Conservation (phyloP, 1,140 invertebrate genomes). For the Drosophila pachea region DNA sequence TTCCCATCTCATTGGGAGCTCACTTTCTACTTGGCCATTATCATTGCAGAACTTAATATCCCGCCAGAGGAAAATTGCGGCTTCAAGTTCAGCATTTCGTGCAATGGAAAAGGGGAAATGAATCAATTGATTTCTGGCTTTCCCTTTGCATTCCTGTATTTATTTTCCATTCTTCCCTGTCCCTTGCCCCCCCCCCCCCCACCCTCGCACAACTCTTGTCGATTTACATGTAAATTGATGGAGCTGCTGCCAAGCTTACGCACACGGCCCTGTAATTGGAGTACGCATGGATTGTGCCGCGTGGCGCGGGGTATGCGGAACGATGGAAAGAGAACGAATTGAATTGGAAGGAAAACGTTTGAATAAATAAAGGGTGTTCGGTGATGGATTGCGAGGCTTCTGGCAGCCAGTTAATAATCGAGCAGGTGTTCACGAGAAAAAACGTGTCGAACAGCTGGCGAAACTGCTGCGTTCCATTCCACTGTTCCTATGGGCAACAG, state of each 20-base stretch:
- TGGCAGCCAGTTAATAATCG: not conserved
- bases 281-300: constrained; percentile 20
- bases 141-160: constrained; percentile 13
- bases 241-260: constrained; percentile 43
- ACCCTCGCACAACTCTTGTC: constrained; percentile 41
- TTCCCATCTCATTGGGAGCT: no score
- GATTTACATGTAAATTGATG: constrained; percentile 61
- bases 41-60: constrained; percentile 14
- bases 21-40: constrained; percentile 23
- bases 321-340: not conserved
- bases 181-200: constrained; percentile 16
- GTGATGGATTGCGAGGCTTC: constrained; percentile 24
- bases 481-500: no score
- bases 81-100: constrained; percentile 27
- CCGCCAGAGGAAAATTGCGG: constrained; percentile 27
- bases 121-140: constrained; percentile 51
- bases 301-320: not conserved
- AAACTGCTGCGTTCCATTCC: no score
- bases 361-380: constrained; percentile 25
- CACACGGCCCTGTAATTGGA: constrained; percentile 49
- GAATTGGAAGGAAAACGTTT: constrained; percentile 27
- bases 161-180: constrained; percentile 9
- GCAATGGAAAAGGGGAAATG: constrained; percentile 29
- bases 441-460: no score
- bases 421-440: not conserved